These are phyloP conservation scores for Cuniculus paca DNA, from an alignment of 2,797 vertebrate genomes.

Conservation along the genomic window DNA sequence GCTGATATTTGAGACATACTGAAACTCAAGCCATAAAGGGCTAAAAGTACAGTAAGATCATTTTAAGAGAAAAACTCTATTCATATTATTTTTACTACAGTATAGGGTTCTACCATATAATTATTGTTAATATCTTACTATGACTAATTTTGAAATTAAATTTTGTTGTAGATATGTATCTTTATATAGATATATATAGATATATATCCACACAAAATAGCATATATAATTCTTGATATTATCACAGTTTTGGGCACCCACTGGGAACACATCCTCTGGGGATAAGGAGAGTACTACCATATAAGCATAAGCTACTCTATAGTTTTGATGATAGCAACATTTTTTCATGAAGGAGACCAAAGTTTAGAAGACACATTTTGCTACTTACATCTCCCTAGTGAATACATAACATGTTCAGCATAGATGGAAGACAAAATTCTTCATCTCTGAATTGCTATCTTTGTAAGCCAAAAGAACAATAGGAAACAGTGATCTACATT, in stretches of 20 bases:
- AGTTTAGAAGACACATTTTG: not conserved
- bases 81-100: not conserved
- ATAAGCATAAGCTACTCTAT: not conserved
- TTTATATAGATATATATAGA: too few species aligned
- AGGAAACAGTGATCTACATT: not conserved
- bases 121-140: not conserved
- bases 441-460: not conserved
- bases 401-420: not conserved
- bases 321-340: not conserved
- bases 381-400: not conserved
- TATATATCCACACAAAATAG: too few species aligned
- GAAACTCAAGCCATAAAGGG: not conserved
- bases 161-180: not conserved
- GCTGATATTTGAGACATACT: not conserved
- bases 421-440: not conserved
- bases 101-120: not conserved
- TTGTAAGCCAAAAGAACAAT: not conserved
- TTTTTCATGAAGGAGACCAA: not conserved
- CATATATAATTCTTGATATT: not conserved
- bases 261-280: not conserved
- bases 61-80: not conserved
- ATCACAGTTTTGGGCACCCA: not conserved
- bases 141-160: not conserved
- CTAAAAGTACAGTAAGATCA: not conserved
- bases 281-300: not conserved